phyloP scores from a whole-genome alignment of 2,113 vertebrate species.

The Synodontis membranacea region DNA sequence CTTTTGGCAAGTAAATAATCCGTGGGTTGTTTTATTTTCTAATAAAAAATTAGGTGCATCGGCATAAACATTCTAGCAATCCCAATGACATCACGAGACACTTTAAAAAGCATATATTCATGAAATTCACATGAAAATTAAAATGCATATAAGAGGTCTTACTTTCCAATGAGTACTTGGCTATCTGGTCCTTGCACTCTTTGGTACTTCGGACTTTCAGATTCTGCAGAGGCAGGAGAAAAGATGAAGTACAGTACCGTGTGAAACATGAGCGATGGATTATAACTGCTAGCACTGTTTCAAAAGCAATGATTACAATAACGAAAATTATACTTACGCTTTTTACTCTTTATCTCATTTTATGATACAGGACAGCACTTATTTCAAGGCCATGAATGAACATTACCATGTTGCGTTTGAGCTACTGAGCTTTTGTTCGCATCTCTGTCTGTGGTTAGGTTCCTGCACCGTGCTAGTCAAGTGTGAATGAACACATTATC shows the following conservation, averaged over 20 bases:
- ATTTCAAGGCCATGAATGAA: neutral
- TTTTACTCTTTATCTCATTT: neutral
- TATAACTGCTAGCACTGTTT: neutral
- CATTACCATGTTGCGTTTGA: neutral
- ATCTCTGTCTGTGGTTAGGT: neutral
- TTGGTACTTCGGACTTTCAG: slow-evolving; percentile 90
- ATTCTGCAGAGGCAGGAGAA: slow-evolving; percentile 78
- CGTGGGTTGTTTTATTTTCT: neutral
- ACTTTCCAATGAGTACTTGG: slow-evolving; percentile 95
- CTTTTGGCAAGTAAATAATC: neutral
- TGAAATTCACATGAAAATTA: neutral
- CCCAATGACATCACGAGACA: neutral
- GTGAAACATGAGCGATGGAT: neutral
- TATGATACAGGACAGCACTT: neutral
- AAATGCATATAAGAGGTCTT: slow-evolving; percentile 54
- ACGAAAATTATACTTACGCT: neutral
- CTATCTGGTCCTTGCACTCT: slow-evolving; percentile 87
- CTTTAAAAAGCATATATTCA: no score
- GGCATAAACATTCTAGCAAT: neutral
- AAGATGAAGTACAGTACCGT: no score
- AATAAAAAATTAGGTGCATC: neutral
- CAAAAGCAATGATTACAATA: neutral
- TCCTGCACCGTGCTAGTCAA: neutral
- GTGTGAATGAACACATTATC: slow-evolving; percentile 23
- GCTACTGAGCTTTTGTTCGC: neutral